Evolutionary conservation across 53 echinoderm and acorn worm genomes (phyloP).

Genomic region (Echinometra lucunter): DNA sequence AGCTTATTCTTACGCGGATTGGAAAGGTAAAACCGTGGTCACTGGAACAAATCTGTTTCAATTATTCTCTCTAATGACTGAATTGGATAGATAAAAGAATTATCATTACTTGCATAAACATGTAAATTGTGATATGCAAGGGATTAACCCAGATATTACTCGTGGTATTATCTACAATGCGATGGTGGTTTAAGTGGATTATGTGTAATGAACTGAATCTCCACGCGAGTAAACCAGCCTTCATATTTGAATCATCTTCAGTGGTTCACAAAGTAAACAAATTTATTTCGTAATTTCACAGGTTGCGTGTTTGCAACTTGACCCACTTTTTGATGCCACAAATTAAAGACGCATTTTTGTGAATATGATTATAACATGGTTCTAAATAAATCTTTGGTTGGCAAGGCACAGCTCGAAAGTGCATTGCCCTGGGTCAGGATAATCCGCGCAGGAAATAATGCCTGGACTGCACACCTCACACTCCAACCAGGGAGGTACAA

Average conservation of each 20-base stretch:
- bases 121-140: background rate
- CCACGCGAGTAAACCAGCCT: background rate
- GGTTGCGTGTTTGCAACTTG: background rate
- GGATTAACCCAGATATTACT: background rate
- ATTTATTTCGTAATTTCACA: background rate
- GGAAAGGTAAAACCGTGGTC: background rate
- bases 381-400: background rate
- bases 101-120: background rate
- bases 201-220: conserved; percentile 34
- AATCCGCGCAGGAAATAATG: background rate
- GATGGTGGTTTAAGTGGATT: background rate
- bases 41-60: background rate
- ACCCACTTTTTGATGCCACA: background rate
- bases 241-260: background rate
- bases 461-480: background rate
- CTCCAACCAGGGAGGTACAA: too few species aligned
- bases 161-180: background rate
- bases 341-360: background rate
- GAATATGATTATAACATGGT: background rate
- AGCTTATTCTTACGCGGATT: background rate
- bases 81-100: background rate
- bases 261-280: background rate
- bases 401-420: background rate
- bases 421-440: background rate
- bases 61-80: background rate